phyloP scores from a whole-genome alignment of 2,888 invertebrate genomes.

The Oxytorus armatus region DNA sequence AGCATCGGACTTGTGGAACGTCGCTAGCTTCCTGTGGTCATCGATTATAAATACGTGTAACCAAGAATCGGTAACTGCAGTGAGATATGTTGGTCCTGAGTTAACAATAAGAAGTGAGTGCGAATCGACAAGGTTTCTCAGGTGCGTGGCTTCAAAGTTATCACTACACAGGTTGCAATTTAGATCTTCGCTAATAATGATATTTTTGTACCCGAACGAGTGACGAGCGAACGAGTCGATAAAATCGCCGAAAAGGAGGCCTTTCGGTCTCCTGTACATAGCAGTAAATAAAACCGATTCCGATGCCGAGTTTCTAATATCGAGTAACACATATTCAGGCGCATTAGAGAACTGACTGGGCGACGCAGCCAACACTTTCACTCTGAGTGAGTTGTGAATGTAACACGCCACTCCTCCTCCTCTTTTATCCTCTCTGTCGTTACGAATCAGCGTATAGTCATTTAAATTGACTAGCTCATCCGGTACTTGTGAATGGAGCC shows the following conservation, averaged over 20 bases:
- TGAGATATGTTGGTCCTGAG: neutral
- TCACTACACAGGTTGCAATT: slow-evolving; percentile 16
- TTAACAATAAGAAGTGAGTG: neutral
- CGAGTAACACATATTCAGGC: slow-evolving; percentile 26
- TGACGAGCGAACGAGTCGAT: neutral
- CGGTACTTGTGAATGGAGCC: slow-evolving; percentile 1
- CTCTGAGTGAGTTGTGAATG: slow-evolving; percentile 25
- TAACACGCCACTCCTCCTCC: slow-evolving; percentile 47
- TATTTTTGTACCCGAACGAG: neutral
- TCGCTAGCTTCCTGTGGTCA: neutral
- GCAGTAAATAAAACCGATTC: neutral
- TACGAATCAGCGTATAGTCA: slow-evolving; percentile 25
- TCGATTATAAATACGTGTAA: neutral
- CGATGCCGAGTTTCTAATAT: neutral
- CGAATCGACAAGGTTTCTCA: neutral
- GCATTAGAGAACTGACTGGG: slow-evolving; percentile 12
- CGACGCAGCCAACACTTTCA: slow-evolving; percentile 1
- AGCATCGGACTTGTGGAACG: neutral
- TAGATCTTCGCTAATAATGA: slow-evolving; percentile 13
- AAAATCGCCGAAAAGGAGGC: slow-evolving; percentile 4
- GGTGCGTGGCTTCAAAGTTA: neutral
- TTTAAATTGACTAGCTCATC: neutral
- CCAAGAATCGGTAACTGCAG: neutral
- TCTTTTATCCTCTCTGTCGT: slow-evolving; percentile 19
- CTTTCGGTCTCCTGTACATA: slow-evolving; percentile 22